phyloP scores from a whole-genome alignment of 2,797 vertebrate species.

The Gallinago stenura region DNA sequence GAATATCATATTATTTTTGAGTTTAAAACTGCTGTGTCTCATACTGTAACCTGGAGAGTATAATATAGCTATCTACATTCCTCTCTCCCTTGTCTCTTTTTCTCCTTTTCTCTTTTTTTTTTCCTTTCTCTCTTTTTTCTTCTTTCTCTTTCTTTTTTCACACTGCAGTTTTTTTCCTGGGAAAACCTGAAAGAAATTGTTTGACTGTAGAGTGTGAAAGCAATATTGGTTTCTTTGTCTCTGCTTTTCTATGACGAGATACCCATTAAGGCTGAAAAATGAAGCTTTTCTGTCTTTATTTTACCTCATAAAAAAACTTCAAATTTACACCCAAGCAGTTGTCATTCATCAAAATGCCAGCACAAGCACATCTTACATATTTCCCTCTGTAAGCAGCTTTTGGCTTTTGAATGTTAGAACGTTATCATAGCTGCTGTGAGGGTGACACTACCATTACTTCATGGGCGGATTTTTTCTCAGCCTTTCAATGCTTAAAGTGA shows the following conservation, averaged over 20 bases:
- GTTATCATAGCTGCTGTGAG: background rate
- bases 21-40: background rate
- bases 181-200: background rate
- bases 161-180: fast-evolving
- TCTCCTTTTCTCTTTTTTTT: background rate
- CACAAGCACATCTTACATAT: background rate
- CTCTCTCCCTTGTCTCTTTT: background rate
- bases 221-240: background rate
- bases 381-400: background rate
- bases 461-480: background rate
- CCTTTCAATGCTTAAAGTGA: background rate
- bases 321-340: background rate
- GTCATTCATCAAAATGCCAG: background rate
- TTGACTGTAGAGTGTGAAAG: background rate
- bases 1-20: background rate
- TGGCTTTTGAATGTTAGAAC: background rate
- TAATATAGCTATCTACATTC: background rate
- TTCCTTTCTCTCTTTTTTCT: background rate
- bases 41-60: background rate
- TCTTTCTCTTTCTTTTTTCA: background rate
- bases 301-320: background rate
- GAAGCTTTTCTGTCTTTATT: background rate
- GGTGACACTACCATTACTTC: background rate
- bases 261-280: background rate
- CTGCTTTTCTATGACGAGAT: background rate